Evolutionary conservation across 2,888 invertebrate species (phyloP), one percentile per base, ranked within the genome.

Genomic region (Sarcophaga variegata): DNA sequence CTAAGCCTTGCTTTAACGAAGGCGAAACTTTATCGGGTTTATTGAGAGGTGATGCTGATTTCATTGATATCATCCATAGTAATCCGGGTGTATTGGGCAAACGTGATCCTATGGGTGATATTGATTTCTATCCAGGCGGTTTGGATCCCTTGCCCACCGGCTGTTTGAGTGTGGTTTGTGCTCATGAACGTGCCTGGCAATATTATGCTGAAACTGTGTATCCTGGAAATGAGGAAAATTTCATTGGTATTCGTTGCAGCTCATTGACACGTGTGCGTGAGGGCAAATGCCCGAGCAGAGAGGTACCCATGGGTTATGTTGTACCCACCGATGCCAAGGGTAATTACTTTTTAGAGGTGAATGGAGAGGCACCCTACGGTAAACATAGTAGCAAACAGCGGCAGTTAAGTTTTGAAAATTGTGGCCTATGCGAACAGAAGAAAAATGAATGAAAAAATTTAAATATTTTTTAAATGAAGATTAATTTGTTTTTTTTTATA

Each of bases 1-100:
- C 93, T 37, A 93, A 92, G 83, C 93, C 93, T 0, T 93, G 93
- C 70, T 93, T 93, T 80, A 93, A 93, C 63, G 93, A 93, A 83
- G 93, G 93, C 49, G 92, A 93, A 83, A 79, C 85, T 0, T 86
- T 93, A 1, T 90, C 92, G 0, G 93, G 93, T 0, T 79, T 93
- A 17, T 59, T 91, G 87, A 91, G 93, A 25, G 93, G 94, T 49
- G 93, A 93, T 90, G 93, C 93, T 8, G 86, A 88, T 0, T 93
- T 93, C 63, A 88, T 93, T 12, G 94, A 94, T 89, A 85, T 93
- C 11, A 92, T 93, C 49, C 93, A 93, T 82, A 92, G 90, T 72
- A 93, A 93, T 89, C 87, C 91, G 0, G 93, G 93, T 0, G 93
- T 92, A 27, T 85, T 93, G 88, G 93, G 93, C 17, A 92, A 92